Base-by-base conservation (phyloP, 2,888 invertebrate genomes). In the Clanis bilineata region DNA sequence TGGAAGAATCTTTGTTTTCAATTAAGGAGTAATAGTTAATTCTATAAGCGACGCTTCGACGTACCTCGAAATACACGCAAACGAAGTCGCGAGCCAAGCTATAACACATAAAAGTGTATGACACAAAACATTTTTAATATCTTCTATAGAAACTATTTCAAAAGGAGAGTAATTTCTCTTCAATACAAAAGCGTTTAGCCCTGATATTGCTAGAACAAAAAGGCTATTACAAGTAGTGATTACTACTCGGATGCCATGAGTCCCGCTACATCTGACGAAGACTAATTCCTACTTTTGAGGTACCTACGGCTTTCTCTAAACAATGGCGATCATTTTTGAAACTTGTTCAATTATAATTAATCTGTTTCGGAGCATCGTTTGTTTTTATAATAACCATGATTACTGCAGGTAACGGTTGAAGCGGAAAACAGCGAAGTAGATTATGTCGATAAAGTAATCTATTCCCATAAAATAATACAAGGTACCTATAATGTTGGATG, bases 191-290 rank as follows among this genome's bases (percentile, higher is more conserved):
- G 21, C 38, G 22, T 22, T 38, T 55, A 55, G 21, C 55, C 38
- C 55, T 38, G 38, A 38, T 55, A 38, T 55, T 22, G 22, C 36
- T 38, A 22, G 32, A 38, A 39, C n/a, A 22, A 21, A 55, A 55
- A 38, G 22, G 5, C 2, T n/a, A 23, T 39, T 39, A 23, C 15
- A 28, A 43, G 18, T 43, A 57, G 43, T 25, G 18, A 41, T 43
- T 43, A 56, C 57, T 36, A 56, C n/a, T 18, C 28, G 10, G 43
- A 28, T 44, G 3, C 28, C 12, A 41, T 57, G n/a, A 44, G 57
- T 18, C 28, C 23, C 54, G 32, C 51, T 54, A 51, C 39, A 58
- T 25, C 4, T 28, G 41, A 58, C 21, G 51, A 54, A 51, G 58
- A 54, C 38, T 51, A 25, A 58, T 54, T 39, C 39, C 15, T 21